Conservation (phyloP, 2,888 invertebrate genomes). For the Himalopsyche tibetana region DNA sequence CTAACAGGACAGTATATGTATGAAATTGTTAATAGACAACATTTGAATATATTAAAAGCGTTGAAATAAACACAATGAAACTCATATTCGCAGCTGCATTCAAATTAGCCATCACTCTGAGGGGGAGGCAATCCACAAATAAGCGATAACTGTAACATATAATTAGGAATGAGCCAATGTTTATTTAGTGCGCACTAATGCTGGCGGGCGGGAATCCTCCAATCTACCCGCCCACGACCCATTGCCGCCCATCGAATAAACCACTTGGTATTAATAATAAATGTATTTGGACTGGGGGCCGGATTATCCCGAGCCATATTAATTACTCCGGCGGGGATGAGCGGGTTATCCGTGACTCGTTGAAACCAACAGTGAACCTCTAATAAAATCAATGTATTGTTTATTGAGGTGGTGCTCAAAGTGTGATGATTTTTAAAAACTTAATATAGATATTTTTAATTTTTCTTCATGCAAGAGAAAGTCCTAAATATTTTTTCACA, state of each 20-base stretch:
- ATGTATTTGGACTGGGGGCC: constrained; percentile 63
- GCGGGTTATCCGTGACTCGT: constrained; percentile 36
- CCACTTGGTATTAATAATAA: constrained; percentile 57
- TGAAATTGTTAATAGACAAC: too few relatives aligned
- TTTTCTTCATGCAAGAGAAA: too few relatives aligned
- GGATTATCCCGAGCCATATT: constrained; percentile 61
- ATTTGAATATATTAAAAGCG: too few relatives aligned
- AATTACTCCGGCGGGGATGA: constrained; percentile 56
- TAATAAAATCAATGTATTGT: background rate
- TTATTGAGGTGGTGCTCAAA: constrained; percentile 1
- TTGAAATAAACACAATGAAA: background rate
- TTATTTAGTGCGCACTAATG: constrained; percentile 65
- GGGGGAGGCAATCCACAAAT: constrained; percentile 61
- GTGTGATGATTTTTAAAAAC: background rate
- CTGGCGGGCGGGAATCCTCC: constrained; percentile 41
- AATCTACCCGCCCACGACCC: constrained; percentile 56
- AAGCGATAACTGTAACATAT: constrained; percentile 66
- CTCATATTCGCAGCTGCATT: constrained; percentile 49
- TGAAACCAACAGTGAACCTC: constrained; percentile 8
- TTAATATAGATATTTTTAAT: too few relatives aligned
- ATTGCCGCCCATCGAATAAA: constrained; percentile 58
- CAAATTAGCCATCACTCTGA: constrained; percentile 37
- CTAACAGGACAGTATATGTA: too few relatives aligned
- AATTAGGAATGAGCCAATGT: constrained; percentile 64
- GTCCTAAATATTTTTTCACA: too few relatives aligned